Percentiles rank a stretch among this genome's conserved stretches.
phyloP scores from a whole-genome alignment of 1,140 invertebrate genomes.

The Lasioglossum albipes region DNA sequence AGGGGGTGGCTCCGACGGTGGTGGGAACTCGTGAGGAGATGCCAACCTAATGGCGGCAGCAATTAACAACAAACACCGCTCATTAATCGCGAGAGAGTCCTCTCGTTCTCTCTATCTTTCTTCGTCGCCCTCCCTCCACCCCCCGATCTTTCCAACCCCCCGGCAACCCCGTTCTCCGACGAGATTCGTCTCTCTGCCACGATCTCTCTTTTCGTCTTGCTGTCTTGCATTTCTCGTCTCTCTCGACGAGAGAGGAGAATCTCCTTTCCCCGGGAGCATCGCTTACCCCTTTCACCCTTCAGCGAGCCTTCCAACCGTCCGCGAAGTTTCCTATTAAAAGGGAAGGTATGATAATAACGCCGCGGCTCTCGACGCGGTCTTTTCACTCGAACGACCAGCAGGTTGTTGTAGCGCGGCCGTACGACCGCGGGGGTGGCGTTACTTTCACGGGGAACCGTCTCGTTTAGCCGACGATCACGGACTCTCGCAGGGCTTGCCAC shows the following conservation, averaged over 20 bases:
- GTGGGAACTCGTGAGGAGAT: constrained; percentile 65
- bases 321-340: constrained; percentile 64
- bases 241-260: not conserved
- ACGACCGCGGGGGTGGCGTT: constrained; percentile 16
- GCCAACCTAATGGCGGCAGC: constrained; percentile 80
- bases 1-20: constrained; percentile 13
- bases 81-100: constrained; percentile 78
- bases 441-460: constrained; percentile 38
- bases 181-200: constrained; percentile 50
- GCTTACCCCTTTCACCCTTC: constrained; percentile 61
- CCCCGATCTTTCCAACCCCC: not conserved
- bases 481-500: constrained; percentile 16
- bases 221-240: constrained; percentile 40
- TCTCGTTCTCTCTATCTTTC: constrained; percentile 55
- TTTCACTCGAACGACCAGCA: constrained; percentile 60
- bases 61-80: constrained; percentile 81
- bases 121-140: constrained; percentile 18
- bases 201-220: constrained; percentile 38
- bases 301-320: constrained; percentile 50
- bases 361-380: constrained; percentile 55
- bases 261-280: constrained; percentile 41
- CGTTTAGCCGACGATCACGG: constrained; percentile 45
- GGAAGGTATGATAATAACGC: constrained; percentile 54
- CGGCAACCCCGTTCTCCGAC: constrained; percentile 9
- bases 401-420: constrained; percentile 14